These are phyloP conservation scores for Tadarida brasiliensis DNA, from an alignment of 2,797 vertebrate species.

Conservation along the genomic window DNA sequence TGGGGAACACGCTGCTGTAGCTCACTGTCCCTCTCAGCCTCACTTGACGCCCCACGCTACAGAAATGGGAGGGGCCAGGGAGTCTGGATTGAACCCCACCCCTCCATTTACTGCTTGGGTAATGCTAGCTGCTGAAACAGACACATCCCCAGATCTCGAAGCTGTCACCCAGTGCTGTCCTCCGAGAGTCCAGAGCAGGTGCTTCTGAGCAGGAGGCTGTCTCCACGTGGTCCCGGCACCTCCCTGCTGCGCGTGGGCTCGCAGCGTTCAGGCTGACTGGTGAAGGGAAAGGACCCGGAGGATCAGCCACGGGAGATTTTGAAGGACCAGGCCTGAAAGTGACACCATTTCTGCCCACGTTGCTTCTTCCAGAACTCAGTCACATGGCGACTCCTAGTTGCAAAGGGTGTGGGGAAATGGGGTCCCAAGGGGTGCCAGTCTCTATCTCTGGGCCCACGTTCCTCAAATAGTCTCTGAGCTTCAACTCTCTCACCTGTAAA, in stretches of 20 bases:
- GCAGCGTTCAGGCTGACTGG: not conserved
- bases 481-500: not conserved
- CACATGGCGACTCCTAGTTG: rapidly evolving
- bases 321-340: not conserved
- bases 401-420: not conserved
- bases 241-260: not conserved
- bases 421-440: no score
- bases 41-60: not conserved
- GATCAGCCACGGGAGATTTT: not conserved
- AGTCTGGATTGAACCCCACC: not conserved
- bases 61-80: not conserved
- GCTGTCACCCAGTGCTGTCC: not conserved
- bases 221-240: not conserved
- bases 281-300: not conserved
- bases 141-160: not conserved
- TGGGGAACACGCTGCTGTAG: not conserved
- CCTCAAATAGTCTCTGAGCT: not conserved
- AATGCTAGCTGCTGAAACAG: not conserved
- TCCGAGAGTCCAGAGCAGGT: not conserved
- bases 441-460: not conserved
- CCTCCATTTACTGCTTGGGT: not conserved
- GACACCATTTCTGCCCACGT: not conserved
- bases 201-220: not conserved
- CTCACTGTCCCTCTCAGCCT: not conserved
- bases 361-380: not conserved